Base-by-base conservation (phyloP, 2,888 invertebrate genomes). In the Panzeria rudis region DNA sequence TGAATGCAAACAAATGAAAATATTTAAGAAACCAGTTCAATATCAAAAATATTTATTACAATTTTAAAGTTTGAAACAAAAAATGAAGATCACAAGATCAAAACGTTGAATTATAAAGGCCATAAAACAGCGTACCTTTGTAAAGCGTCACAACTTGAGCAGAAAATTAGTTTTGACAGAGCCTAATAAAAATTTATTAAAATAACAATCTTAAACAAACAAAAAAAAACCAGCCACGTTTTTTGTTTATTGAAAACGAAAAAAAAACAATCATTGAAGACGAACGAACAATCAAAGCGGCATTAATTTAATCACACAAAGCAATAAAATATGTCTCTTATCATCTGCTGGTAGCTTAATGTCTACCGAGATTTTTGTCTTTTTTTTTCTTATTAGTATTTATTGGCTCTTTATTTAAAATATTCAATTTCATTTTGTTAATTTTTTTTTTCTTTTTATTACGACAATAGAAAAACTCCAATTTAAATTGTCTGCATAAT, bases 101-200 rank as follows among this genome's bases (percentile, higher is more conserved):
- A n/a, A n/a, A n/a, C 8, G n/a, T 32, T 8, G 29, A 29, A n/a
- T 52, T 11, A 11, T 52, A 29, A 29, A 29, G 29, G 5, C 2
- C 20, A 4, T 23, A 52, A 8, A 52, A 52, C 11, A 20, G 20
- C 50, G 17, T 25, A 52, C 11, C 13, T 59, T 35, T 59, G 41
- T 17, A 23, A 54, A 7, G 15, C 35, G 20, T 9, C 20, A 9
- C 25, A 73, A 59, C 6, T 66, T 59, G 50, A 73, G 66, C 73
- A 50, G 73, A 81, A 59, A 81, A 80, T 66, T 80, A 56, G 38
- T 73, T 80, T 72, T 56, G 80, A 81, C 80, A 73, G 73, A 13
- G 8, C 8, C 32, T 50, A 41, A 41, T 68, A 32, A 59, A 52
- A 52, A 41, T 20, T 8, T n/a, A 66, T 41, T 66, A 50, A 35